A percentile compares a stretch with the other conserved stretches of the same genome.
Conservation (phyloP, 2,888 invertebrate genomes). For the Pachycephus smyrnensis region DNA sequence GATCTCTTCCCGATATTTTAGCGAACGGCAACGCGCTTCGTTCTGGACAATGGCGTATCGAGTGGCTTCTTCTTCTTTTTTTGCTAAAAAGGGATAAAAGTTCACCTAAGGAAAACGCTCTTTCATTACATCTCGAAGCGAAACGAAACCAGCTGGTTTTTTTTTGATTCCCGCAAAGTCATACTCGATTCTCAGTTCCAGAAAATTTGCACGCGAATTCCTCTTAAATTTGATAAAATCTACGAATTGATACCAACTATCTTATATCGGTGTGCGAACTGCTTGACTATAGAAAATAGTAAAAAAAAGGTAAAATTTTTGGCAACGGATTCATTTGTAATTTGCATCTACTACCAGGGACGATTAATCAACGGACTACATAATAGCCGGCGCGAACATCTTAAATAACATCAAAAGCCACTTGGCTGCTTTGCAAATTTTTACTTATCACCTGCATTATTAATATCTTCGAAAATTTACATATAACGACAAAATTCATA, state of each 20-base stretch:
- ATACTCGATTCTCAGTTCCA: not conserved
- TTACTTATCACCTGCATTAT: not conserved
- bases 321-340: not conserved
- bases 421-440: not conserved
- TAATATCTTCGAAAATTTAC: not conserved
- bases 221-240: not conserved
- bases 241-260: not conserved
- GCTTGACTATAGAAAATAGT: not conserved
- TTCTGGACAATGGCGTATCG: not conserved
- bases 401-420: not conserved
- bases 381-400: not conserved
- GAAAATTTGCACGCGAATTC: not conserved
- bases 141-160: too few species aligned
- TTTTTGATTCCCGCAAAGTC: not conserved
- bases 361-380: not conserved
- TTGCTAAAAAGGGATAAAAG: not conserved
- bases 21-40: not conserved
- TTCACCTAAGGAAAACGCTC: not conserved
- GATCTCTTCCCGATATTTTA: not conserved
- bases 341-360: not conserved
- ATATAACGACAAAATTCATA: too few species aligned
- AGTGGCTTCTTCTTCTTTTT: not conserved
- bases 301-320: not conserved
- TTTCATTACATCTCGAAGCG: not conserved
- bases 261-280: too few species aligned